Evolutionary conservation across 1,140 invertebrate genomes (phyloP), one percentile per base, ranked within the genome.

Genomic region (Drosophila guanche): DNA sequence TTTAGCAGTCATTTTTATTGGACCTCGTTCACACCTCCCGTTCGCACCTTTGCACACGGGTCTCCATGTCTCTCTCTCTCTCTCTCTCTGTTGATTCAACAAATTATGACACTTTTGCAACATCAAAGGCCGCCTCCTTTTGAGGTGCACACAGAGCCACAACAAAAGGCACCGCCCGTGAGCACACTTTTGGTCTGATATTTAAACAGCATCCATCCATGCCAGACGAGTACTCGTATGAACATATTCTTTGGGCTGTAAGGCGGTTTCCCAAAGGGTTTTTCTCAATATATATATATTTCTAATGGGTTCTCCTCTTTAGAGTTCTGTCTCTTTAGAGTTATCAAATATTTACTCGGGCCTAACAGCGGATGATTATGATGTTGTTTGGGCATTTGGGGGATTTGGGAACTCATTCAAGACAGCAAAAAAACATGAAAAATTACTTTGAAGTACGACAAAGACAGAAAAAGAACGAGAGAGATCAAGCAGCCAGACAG

Each of bases 181-280:
- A 78, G 71, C 79, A 70, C 77, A 43, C 52, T 55, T 69, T 60
- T 68, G 68, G 46, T 68, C 70, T 88, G 83, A 37, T 37, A 37
- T 86, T 86, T 86, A 88, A 63, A 78, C 81, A 88, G 78, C 83
- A 88, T 86, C 83, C 81, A 88, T 77, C 33, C 80, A 63, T 47
- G 0, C 16, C 40, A 52, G 22, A 46, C 42, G 14, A 41, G 41
- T 45, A 47, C 4, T 20, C 16, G 40, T 25, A 45, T 25, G 10
- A 20, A 43, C 14, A n/a, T 42, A 45, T 37, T 37, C 33, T 16
- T 25, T 43, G 16, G 25, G 14, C 8, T 45, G n/a, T 56, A 37
- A 56, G 37, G 37, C 23, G 41, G 37, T 42, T 56, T 16, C 16
- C 8, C 54, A 67, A 86, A 76, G 80, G 76, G 60, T 77, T 81